Base-by-base conservation (phyloP, 2,797 vertebrate genomes). In the Cirrhinus mrigala region DNA sequence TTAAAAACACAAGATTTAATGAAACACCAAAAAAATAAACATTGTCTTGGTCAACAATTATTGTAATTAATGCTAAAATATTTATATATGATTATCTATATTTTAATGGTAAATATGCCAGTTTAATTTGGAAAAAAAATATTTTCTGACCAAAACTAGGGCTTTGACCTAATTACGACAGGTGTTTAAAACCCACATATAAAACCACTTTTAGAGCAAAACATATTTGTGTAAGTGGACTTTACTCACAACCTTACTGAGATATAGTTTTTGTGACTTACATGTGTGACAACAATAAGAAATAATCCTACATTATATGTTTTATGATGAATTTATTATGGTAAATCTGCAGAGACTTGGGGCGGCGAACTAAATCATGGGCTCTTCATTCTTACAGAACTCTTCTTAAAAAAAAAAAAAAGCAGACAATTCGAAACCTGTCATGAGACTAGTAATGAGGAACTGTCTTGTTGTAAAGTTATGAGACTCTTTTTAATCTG, bases 381-480 rank as follows among this genome's bases (percentile, higher is more conserved):
- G 11, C 48, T 54, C 8, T 22, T 24, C 20, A 48, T 73, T 60
- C 16, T 1, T 44, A 37, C 4, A 71, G 11, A 29, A 50, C 11
- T 33, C 1, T 33, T 73, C 16, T 62, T 6, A 22, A 71, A 71
- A 48, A 48, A 74, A 24, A 69, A 64, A n/a, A 33, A 33, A 33
- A 33, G 37, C 16, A 62, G 69, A 33, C 69, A 7, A 6, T 14
- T 66, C 29, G 20, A 37, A 77, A 44, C 29, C 9, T 12, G 14
- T 14, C 9, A 52, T 54, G 9, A 68, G 73, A 68, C 11, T 33
- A 56, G 3, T 68, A 56, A 77, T 33, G 62, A 69, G 73, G 50
- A 84, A 84, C 71, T 83, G 14, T 33, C 50, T 10, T 74, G 15
- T 33, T 48, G 58, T 50, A 52, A 50, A 37, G 9, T 64, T 66